phyloP scores from a whole-genome alignment of 2,888 invertebrate species.

The Keiferia lycopersicella region DNA sequence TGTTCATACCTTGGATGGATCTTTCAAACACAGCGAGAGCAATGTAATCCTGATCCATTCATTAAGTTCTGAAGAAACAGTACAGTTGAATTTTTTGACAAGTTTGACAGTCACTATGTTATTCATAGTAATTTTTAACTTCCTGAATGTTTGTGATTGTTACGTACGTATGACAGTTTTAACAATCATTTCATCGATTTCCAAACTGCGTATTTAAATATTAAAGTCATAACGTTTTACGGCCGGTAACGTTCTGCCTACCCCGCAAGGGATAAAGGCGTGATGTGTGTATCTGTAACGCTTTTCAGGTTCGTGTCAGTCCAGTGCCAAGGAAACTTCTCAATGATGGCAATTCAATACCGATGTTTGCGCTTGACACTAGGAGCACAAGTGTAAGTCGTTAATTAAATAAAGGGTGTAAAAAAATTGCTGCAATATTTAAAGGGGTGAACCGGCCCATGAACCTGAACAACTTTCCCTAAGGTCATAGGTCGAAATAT shows the following conservation, averaged over 20 bases:
- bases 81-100: background rate
- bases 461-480: too few relatives aligned
- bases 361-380: slow-evolving; percentile 63
- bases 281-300: too few relatives aligned
- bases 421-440: too few relatives aligned
- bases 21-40: too few relatives aligned
- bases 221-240: too few relatives aligned
- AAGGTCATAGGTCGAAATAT: too few relatives aligned
- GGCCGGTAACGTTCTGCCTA: too few relatives aligned
- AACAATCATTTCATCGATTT: background rate
- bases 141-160: background rate
- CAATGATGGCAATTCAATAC: slow-evolving; percentile 67
- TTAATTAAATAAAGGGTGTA: background rate
- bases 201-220: background rate
- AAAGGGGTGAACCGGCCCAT: too few relatives aligned
- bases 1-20: too few relatives aligned
- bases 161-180: background rate
- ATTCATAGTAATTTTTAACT: background rate
- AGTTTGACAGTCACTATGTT: background rate
- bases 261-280: too few relatives aligned
- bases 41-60: too few relatives aligned
- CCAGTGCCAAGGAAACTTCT: slow-evolving; percentile 50
- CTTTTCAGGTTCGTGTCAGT: too few relatives aligned
- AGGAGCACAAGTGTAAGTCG: slow-evolving; percentile 38
- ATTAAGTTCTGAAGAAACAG: background rate